These are phyloP conservation scores for Tetrax tetrax DNA, from an alignment of 2,113 vertebrate genomes.

Conservation along the genomic window DNA sequence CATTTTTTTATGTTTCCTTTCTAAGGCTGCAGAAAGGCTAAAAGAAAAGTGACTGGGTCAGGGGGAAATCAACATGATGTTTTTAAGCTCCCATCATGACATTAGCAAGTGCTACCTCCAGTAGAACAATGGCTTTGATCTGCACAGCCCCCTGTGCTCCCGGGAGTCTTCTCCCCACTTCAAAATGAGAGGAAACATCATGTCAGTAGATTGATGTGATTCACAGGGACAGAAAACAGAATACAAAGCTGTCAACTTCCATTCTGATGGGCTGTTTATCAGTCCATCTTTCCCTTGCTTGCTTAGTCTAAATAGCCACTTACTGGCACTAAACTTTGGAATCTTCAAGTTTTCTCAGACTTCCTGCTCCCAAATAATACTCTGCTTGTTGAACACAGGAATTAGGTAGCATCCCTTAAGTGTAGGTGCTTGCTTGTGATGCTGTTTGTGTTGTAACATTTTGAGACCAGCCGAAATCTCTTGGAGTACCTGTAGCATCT, in stretches of 20 bases:
- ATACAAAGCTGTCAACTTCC: background rate
- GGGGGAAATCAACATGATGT: background rate
- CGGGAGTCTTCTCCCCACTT: background rate
- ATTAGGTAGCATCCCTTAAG: background rate
- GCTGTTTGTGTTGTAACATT: background rate
- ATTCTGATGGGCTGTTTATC: background rate
- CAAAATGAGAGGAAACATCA: slow-evolving; percentile 29
- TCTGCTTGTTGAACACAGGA: background rate
- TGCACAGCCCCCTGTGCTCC: background rate
- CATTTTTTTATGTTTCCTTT: background rate
- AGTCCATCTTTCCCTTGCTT: background rate
- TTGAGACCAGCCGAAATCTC: background rate
- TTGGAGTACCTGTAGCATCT: background rate
- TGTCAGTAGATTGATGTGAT: background rate
- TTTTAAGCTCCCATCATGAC: background rate
- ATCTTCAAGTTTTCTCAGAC: background rate
- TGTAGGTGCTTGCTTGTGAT: background rate
- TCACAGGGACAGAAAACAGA: slow-evolving; percentile 32
- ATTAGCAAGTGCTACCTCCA: background rate
- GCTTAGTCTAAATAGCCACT: background rate
- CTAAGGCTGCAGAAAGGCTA: slow-evolving; percentile 26
- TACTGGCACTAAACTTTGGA: background rate
- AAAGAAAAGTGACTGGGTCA: background rate
- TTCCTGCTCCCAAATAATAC: background rate
- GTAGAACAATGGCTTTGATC: slow-evolving; percentile 48